A percentile compares a stretch with the other conserved stretches of the same genome.
phyloP scores from a whole-genome alignment of 2,888 invertebrate genomes.

The Ectropis crepuscularia region DNA sequence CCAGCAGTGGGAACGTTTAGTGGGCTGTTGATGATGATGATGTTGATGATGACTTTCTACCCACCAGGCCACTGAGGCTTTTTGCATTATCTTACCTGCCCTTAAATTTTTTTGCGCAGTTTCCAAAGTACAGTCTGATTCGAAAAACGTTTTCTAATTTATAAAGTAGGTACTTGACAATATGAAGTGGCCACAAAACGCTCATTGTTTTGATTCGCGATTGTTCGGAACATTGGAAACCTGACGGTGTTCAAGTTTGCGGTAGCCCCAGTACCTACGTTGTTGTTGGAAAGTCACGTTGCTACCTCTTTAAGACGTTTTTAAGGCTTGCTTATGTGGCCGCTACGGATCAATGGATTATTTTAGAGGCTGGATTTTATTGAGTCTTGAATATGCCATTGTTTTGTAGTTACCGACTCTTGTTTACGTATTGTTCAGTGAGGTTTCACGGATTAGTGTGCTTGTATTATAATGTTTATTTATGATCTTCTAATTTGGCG shows the following conservation, averaged over 20 bases:
- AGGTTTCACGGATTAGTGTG: too few relatives aligned
- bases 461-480: too few relatives aligned
- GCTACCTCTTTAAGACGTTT: slow-evolving; percentile 18
- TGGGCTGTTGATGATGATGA: too few relatives aligned
- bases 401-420: too few relatives aligned
- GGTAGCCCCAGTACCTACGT: slow-evolving; percentile 14
- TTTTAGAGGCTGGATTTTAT: slow-evolving; percentile 2
- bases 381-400: not conserved
- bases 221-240: slow-evolving; percentile 33
- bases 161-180: slow-evolving; percentile 5
- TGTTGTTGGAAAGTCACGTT: slow-evolving; percentile 28
- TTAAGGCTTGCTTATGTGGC: slow-evolving; percentile 21
- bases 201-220: slow-evolving; percentile 36
- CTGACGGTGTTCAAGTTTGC: slow-evolving; percentile 29
- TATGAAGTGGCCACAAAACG: slow-evolving; percentile 16
- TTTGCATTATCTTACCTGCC: not conserved
- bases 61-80: not conserved
- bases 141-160: slow-evolving; percentile 5
- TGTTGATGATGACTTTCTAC: too few relatives aligned
- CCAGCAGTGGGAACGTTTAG: too few relatives aligned
- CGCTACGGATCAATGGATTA: slow-evolving; percentile 1
- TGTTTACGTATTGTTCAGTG: too few relatives aligned
- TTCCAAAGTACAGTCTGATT: slow-evolving; percentile 1
- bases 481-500: too few relatives aligned
- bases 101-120: too few relatives aligned